Evolutionary conservation across 2,888 invertebrate genomes (phyloP), one percentile per base, ranked within the genome.

Genomic region (Dysmachus trigonus): DNA sequence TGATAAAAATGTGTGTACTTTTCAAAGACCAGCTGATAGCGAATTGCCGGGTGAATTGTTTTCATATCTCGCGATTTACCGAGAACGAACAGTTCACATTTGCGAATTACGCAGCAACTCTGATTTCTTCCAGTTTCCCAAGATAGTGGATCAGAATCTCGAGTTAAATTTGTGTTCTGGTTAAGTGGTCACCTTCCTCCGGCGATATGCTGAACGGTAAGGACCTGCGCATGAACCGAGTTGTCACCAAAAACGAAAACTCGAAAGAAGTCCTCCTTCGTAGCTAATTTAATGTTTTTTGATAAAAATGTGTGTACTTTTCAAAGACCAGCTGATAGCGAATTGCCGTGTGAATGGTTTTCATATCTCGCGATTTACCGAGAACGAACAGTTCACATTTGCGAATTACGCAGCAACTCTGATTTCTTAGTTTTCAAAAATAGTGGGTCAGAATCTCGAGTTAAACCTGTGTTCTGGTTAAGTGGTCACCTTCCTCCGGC

Each of bases 131-230:
- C 10, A 22, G n/a, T 22, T 71, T 71, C 15, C 30, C 2, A 30
- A 73, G 4, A 13, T 38, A 0, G 33, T 18, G 8, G n/a, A 38
- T 35, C n/a, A 38, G 35, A 8, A 33, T 7, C 33, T 76, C 22
- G 38, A 33, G 18, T 18, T 35, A 35, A 76, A 18, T 38, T 18
- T 7, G 27, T 47, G 47, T 47, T 53, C 22, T 53, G 47, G 13
- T 47, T 15, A 30, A 77, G 77, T 41, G 77, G n/a, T 41, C 22
- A 30, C 15, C n/a, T 15, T 38, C 33, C 27, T n/a, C 51, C 22
- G 47, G 30, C 62, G 72, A 85, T 15, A 87, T 87, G 87, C 22
- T 85, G 27, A 85, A 83, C 51, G 87, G 87, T 87, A 85, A 87
- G 83, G 27, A 41, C 13, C 15, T 47, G 87, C 87, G 87, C 87